Evolutionary conservation across 1,140 invertebrate genomes (phyloP), one percentile per base, ranked within the genome.

Genomic region (Papilio polyxenes): DNA sequence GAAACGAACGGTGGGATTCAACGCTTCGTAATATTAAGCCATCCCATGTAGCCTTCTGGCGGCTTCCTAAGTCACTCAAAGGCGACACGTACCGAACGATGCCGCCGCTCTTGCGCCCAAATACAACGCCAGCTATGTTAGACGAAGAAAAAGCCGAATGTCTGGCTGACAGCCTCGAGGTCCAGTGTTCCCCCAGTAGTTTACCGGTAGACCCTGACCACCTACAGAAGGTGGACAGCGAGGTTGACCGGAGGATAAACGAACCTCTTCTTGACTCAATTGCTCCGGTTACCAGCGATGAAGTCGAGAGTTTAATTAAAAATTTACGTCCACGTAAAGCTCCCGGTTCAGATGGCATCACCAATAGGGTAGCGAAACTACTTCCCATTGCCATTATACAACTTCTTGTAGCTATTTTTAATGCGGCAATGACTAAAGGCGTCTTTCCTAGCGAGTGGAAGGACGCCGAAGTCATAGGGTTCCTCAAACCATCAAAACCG

Each of bases 131-230:
- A 8, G 85, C 83, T n/a, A 81, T 83, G n/a, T 78, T 83, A 0
- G 85, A 86, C 59, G 62, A 72, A 2, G 85, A 86, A 13, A 86
- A 86, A 31, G 83, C 82, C 2, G 83, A 86, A 81, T 84, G 80
- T 49, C 62, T 85, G 0, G 85, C 83, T 44, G 85, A 85, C 80
- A 83, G 69, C 8, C 65, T 85, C 11, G 83, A 53, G 51, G 13
- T 15, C 51, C 81, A 44, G 75, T 81, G 69, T 81, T 79, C 81
- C 10, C 65, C 74, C 17, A 82, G 78, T 49, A 69, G 37, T 20
- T 53, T 62, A 9, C 44, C 40, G 9, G 4, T 15, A 20, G 83
- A 82, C 74, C 81, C 80, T n/a, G 62, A 53, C 7, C 82, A 80
- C 31, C 56, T 82, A 40, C 48, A 11, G 7, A 74, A 17, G 37